Evolutionary conservation across 2,888 invertebrate species (phyloP).

Genomic region (Entomobrya proxima): DNA sequence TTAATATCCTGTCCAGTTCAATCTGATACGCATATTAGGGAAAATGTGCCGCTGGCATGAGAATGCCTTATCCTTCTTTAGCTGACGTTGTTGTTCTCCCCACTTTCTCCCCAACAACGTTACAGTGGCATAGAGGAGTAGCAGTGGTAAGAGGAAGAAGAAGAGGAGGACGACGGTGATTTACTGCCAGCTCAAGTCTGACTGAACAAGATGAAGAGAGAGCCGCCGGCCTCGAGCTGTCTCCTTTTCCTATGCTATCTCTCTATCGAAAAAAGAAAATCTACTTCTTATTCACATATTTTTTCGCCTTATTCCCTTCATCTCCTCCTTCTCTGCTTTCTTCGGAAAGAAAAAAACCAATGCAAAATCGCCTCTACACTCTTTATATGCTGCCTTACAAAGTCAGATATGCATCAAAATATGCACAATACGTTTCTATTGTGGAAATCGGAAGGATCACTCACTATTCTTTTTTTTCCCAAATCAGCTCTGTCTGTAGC

Average conservation of each 20-base stretch:
- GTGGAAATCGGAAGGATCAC: constrained; percentile 18
- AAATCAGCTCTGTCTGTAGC: too few relatives aligned
- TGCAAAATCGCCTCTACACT: neutral
- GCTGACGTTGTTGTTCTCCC: constrained; percentile 25
- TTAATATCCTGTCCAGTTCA: constrained; percentile 42
- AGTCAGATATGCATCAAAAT: too few relatives aligned
- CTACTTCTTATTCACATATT: constrained; percentile 33
- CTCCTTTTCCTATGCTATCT: constrained; percentile 40
- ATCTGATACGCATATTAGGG: constrained; percentile 36
- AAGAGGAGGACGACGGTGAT: constrained; percentile 54
- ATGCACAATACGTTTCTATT: too few relatives aligned
- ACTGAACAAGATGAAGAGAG: constrained; percentile 38
- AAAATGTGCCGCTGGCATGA: constrained; percentile 13
- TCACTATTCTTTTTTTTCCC: constrained; percentile 16
- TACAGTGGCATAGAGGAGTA: neutral
- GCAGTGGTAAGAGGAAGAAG: neutral
- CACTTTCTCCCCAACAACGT: neutral
- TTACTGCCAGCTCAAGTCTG: constrained; percentile 68
- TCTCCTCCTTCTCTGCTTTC: neutral
- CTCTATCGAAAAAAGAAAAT: constrained; percentile 55
- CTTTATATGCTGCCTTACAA: too few relatives aligned
- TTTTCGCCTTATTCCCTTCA: neutral
- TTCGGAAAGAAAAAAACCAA: too few relatives aligned
- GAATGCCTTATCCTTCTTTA: constrained; percentile 11
- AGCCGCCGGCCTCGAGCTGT: constrained; percentile 50